phyloP scores from a whole-genome alignment of 1,140 invertebrate genomes.

The Zaprionus taronus region DNA sequence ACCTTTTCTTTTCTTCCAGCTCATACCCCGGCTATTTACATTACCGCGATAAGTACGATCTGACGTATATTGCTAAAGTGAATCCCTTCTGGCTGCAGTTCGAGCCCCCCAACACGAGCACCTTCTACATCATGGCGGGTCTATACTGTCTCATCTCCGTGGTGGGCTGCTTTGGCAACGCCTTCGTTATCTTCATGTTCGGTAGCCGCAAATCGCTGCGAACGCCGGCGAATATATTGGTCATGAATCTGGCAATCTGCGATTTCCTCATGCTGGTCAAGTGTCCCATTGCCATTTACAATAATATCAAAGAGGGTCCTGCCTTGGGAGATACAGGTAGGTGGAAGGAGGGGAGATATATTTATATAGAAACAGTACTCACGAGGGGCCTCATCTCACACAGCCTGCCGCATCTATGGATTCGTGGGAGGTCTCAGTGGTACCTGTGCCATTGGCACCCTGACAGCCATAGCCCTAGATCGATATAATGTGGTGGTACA shows the following conservation, averaged over 20 bases:
- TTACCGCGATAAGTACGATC: constrained; percentile 80
- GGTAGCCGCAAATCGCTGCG: constrained; percentile 88
- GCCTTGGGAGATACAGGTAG: constrained; percentile 88
- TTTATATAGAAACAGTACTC: background rate
- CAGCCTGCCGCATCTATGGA: constrained; percentile 90
- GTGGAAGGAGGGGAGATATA: background rate
- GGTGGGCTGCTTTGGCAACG: constrained; percentile 87
- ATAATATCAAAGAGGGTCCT: constrained; percentile 88
- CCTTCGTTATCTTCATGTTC: constrained; percentile 86
- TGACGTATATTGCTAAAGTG: constrained; percentile 86
- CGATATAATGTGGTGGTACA: constrained; percentile 90
- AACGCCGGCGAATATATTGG: constrained; percentile 90
- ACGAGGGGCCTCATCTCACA: constrained; percentile 57
- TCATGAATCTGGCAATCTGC: constrained; percentile 91
- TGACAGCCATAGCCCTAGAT: constrained; percentile 89
- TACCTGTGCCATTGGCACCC: constrained; percentile 89
- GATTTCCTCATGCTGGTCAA: constrained; percentile 90
- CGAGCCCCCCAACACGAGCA: constrained; percentile 84
- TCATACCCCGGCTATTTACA: constrained; percentile 73
- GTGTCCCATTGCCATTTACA: constrained; percentile 90
- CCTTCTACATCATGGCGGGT: constrained; percentile 86
- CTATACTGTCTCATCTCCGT: constrained; percentile 87
- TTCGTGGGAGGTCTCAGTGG: constrained; percentile 90
- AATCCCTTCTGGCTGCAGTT: constrained; percentile 89
- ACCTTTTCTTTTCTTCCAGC: constrained; percentile 44